Base-by-base conservation (phyloP, 2,888 invertebrate genomes). In the Rhorus exstirpatorius region DNA sequence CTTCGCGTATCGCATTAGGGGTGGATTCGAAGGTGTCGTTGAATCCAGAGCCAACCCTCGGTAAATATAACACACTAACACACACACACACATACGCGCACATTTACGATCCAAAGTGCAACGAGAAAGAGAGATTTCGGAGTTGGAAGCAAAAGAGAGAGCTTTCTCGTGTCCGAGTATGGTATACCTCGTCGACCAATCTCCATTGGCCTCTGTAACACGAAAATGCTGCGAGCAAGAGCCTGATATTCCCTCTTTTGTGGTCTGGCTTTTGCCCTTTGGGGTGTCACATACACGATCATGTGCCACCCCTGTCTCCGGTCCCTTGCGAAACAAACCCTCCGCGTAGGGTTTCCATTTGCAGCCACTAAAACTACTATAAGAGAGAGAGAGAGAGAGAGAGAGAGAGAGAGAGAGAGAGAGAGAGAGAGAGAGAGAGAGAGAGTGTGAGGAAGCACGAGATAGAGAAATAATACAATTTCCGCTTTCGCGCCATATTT, bases 81-180 rank as follows among this genome's bases (percentile, higher is more conserved):
- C 38, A 41, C 24, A 67, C n/a, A 35, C 55, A 60, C 21, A 38
- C 68, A 58, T 58, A 19, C 6, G 41, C 46, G 17, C 3, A 55
- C 38, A 44, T n/a, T n/a, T 44, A 41, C 35, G 35, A 35, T 3
- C 55, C 21, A 19, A 41, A 38, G 38, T 38, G 49, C 31, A 53
- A 21, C 53, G 51, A 26, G 67, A 51, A 65, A 26, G 53, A 72
- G 75, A 65, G 61, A 10, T 35, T 1, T 46, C 31, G 77, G 77
- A 77, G 85, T 85, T 87, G 84, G 84, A 86, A 89, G 84, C 84
- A 81, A 87, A 46, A 87, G 81, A 88, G 86, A 92, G 89, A 92
- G 92, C 92, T 92, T 92, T 92, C 91, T 89, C 92, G 86, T 92
- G 92, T 92, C 89, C 89, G 85, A 87, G 87, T 86, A 87, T 85